Conservation (phyloP, 2,797 vertebrate species). For the Oreochromis mossambicus region DNA sequence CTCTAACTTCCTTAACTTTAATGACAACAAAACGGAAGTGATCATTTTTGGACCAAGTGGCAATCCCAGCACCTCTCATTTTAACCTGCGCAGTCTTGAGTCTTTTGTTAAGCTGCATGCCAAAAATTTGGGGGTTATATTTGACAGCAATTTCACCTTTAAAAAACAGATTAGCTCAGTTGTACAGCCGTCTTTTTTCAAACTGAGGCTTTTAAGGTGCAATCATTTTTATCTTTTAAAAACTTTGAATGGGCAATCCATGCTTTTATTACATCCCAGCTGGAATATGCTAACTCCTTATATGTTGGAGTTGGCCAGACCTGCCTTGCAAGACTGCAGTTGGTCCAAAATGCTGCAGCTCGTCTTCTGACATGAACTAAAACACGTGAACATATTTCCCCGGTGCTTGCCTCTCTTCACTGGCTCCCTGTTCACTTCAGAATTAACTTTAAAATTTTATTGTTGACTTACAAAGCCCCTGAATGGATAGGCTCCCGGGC, state of each 20-base stretch:
- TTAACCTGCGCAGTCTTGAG: not conserved
- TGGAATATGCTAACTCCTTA: not conserved
- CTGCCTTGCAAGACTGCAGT: not conserved
- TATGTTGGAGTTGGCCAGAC: not conserved
- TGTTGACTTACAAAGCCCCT: not conserved
- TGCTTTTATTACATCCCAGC: not conserved
- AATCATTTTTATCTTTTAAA: not conserved
- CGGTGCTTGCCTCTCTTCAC: not conserved
- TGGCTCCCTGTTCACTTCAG: not conserved
- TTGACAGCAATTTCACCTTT: not conserved
- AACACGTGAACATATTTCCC: accelerated
- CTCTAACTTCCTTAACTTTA: not conserved
- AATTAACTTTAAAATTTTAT: not conserved
- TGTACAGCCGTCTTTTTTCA: not conserved
- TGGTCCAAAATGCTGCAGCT: not conserved
- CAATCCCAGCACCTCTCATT: not conserved
- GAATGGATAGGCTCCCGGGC: not conserved
- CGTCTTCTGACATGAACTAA: not conserved
- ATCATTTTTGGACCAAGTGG: accelerated
- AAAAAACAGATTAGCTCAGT: not conserved
- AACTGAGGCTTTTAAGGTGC: not conserved
- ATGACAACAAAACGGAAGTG: not conserved
- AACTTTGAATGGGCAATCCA: not conserved
- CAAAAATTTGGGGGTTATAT: not conserved
- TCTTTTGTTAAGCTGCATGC: accelerated